A percentile compares a stretch with the other conserved stretches of the same genome.
These are phyloP conservation scores for Tetramorium alpestre DNA, from an alignment of 1,140 invertebrate species.

Conservation along the genomic window DNA sequence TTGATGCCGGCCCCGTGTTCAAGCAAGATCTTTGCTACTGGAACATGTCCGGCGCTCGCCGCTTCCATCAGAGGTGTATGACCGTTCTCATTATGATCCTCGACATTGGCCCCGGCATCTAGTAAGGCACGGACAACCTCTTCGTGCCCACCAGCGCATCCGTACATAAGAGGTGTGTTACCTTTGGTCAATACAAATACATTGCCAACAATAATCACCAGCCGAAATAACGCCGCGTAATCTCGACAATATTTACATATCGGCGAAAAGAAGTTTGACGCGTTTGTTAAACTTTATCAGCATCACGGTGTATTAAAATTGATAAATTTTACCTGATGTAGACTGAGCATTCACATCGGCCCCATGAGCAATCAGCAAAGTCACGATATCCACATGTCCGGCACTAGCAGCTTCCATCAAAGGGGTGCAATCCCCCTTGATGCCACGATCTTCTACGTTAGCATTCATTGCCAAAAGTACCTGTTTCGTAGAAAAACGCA, in stretches of 20 bases:
- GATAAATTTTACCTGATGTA: slow-evolving; percentile 90
- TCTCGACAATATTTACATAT: neutral
- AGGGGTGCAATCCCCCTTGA: slow-evolving; percentile 98
- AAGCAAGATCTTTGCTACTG: slow-evolving; percentile 96
- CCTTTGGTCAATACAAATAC: slow-evolving; percentile 84
- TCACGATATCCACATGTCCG: slow-evolving; percentile 97
- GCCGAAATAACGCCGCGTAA: neutral
- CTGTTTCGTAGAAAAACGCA: slow-evolving; percentile 82
- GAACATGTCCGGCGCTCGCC: slow-evolving; percentile 98
- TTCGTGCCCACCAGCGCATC: slow-evolving; percentile 97
- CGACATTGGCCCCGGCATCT: slow-evolving; percentile 96
- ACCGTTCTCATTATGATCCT: slow-evolving; percentile 99
- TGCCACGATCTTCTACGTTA: slow-evolving; percentile 98
- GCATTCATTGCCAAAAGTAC: slow-evolving; percentile 98
- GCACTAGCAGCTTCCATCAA: slow-evolving; percentile 98
- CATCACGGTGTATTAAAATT: neutral
- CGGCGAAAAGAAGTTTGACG: neutral
- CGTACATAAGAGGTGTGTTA: slow-evolving; percentile 99
- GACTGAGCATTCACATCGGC: slow-evolving; percentile 99
- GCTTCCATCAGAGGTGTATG: slow-evolving; percentile 99
- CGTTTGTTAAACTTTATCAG: neutral
- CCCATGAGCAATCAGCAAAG: slow-evolving; percentile 95
- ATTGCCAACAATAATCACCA: neutral
- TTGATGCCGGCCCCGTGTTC: slow-evolving; percentile 98
- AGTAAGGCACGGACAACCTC: slow-evolving; percentile 96